Evolutionary conservation across 2,888 invertebrate species (phyloP).

Genomic region (Xanthorhoe spadicearia): DNA sequence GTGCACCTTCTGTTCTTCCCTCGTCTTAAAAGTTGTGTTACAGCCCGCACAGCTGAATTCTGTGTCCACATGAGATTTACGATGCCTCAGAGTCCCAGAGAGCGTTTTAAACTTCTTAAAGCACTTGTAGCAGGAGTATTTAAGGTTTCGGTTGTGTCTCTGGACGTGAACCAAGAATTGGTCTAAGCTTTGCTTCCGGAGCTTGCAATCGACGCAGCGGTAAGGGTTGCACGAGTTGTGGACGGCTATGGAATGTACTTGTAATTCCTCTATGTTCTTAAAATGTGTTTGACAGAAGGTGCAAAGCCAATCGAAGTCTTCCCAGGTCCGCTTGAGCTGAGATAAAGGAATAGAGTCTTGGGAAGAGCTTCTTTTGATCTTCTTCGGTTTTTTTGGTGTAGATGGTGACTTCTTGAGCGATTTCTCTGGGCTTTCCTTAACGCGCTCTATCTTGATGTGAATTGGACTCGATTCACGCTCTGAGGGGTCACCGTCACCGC

Average conservation of each 20-base stretch:
- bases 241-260: conserved; percentile 83
- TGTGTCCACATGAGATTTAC: conserved; percentile 5
- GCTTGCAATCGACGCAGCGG: conserved; percentile 86
- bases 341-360: conserved; percentile 52
- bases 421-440: neutral
- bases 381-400: conserved; percentile 2
- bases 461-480: conserved; percentile 7
- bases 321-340: conserved; percentile 64
- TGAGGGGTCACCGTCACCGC: neutral
- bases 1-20: conserved; percentile 15
- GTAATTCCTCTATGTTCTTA: conserved; percentile 65
- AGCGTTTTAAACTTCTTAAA: conserved; percentile 51
- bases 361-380: conserved; percentile 19
- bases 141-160: conserved; percentile 84
- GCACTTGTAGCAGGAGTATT: conserved; percentile 72
- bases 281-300: conserved; percentile 65
- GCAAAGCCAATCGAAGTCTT: conserved; percentile 67
- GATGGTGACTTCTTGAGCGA: neutral
- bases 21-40: conserved; percentile 10
- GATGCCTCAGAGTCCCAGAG: conserved; percentile 42
- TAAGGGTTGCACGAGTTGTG: conserved; percentile 86
- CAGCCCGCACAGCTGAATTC: conserved; percentile 22
- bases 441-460: conserved; percentile 16
- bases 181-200: conserved; percentile 58
- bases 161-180: conserved; percentile 80